Conservation (phyloP, 1,140 invertebrate genomes). For the Pogonus chalceus region DNA sequence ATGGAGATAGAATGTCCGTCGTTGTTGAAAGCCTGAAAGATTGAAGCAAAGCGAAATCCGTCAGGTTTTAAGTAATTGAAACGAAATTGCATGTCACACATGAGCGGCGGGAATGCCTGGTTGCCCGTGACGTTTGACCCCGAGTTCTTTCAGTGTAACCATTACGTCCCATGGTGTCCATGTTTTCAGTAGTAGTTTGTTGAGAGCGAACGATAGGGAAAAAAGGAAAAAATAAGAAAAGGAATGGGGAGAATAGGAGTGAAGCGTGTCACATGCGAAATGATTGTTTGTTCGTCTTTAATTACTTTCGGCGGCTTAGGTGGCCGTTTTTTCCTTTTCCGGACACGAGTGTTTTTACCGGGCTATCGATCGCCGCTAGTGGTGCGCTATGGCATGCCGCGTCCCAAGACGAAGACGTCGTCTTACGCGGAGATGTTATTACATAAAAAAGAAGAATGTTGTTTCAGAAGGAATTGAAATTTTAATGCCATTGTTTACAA, state of each 20-base stretch:
- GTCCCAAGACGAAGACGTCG: neutral
- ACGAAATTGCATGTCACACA: neutral
- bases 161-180: neutral
- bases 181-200: no score
- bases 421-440: neutral
- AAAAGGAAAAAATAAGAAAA: no score
- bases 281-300: neutral
- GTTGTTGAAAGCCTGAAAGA: no score
- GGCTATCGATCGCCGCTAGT: neutral
- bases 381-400: neutral
- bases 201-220: no score
- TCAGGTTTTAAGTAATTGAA: neutral
- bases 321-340: neutral
- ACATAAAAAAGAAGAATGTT: neutral
- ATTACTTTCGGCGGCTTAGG: neutral
- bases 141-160: neutral
- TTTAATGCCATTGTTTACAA: neutral
- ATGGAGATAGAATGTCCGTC: no score
- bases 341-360: neutral
- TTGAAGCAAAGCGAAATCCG: neutral
- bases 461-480: neutral
- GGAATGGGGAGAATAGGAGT: no score
- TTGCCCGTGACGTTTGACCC: neutral
- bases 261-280: neutral
- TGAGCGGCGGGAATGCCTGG: neutral